These are phyloP conservation scores for Barbus barbus DNA, from an alignment of 2,113 vertebrate species.

Conservation along the genomic window DNA sequence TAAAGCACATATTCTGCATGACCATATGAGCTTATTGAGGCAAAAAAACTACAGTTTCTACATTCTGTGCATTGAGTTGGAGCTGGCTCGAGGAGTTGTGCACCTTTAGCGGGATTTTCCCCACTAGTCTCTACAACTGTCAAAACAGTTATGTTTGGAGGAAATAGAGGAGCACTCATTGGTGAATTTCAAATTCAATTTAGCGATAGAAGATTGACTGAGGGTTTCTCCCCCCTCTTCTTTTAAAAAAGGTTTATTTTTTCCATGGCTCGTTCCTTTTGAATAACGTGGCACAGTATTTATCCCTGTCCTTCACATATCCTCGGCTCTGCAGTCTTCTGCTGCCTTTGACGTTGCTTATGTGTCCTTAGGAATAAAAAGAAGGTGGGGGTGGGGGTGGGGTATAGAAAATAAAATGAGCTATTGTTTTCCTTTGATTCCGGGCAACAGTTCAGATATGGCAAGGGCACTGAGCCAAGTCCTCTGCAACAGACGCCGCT, in stretches of 20 bases:
- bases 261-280: conserved; percentile 57
- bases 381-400: conserved; percentile 54
- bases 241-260: conserved; percentile 40
- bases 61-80: conserved; percentile 27
- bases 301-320: conserved; percentile 68
- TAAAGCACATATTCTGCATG: too few species aligned
- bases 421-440: conserved; percentile 67
- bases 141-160: conserved; percentile 63
- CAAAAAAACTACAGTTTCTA: too few species aligned
- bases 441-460: conserved; percentile 63
- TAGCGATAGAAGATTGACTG: conserved; percentile 58
- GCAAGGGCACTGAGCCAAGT: conserved; percentile 59
- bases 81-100: too few species aligned
- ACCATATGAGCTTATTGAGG: too few species aligned
- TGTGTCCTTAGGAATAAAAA: conserved; percentile 58
- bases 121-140: conserved; percentile 50
- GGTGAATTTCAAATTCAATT: conserved; percentile 58
- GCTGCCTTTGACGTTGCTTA: conserved; percentile 52
- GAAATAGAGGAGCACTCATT: conserved; percentile 49
- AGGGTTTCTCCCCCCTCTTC: conserved; percentile 61
- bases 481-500: conserved; percentile 52
- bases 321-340: conserved; percentile 55
- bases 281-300: conserved; percentile 55
- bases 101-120: too few species aligned
- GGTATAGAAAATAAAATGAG: conserved; percentile 17